A percentile compares a stretch with the other conserved stretches of the same genome.
Conservation (phyloP, 2,113 vertebrate species). For the Xiphorhynchus elegans region DNA sequence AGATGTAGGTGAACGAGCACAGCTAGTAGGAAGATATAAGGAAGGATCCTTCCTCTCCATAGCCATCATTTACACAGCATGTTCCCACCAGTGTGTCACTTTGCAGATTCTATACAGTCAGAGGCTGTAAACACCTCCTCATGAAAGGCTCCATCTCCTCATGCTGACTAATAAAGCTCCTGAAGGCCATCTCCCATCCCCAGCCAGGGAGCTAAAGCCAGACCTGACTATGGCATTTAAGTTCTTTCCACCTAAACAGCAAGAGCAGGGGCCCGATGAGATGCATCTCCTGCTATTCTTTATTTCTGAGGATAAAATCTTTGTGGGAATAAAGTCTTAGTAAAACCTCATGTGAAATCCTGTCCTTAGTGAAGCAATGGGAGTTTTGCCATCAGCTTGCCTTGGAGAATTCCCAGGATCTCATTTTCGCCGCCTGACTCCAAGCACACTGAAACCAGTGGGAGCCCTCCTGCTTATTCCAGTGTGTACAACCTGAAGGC, state of each 20-base stretch:
- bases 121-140: background rate
- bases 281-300: background rate
- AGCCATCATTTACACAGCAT: accelerated
- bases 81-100: accelerated
- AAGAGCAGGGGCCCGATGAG: accelerated
- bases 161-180: background rate
- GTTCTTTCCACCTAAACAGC: background rate
- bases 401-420: background rate
- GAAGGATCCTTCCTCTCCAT: background rate
- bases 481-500: background rate
- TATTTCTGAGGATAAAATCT: background rate
- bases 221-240: accelerated
- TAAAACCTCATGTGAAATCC: background rate
- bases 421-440: background rate
- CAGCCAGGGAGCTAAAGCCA: background rate
- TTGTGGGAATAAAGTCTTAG: background rate
- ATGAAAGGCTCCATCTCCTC: background rate
- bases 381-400: background rate
- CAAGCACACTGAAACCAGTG: background rate
- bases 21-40: accelerated
- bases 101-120: background rate
- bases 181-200: background rate
- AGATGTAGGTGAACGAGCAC: background rate
- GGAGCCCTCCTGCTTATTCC: background rate
- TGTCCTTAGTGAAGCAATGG: background rate